These are phyloP conservation scores for Clinocottus analis DNA, from an alignment of 2,113 vertebrate species.

Conservation along the genomic window DNA sequence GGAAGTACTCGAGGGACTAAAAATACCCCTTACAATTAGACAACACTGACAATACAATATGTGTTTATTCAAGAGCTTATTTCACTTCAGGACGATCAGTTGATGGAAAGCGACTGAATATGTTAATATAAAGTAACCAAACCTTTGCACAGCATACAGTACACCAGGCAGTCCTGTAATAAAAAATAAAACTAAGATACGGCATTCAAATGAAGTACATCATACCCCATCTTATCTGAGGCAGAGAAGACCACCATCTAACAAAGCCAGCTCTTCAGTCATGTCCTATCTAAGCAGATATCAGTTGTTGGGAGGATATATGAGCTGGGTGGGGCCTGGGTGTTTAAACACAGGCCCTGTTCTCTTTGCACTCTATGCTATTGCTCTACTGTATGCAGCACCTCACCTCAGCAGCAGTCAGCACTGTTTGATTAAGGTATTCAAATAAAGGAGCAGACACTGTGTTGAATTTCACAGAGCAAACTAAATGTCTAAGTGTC, in stretches of 20 bases:
- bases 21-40: slow-evolving; percentile 24
- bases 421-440: slow-evolving; percentile 81
- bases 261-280: slow-evolving; percentile 78
- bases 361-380: slow-evolving; percentile 56
- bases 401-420: slow-evolving; percentile 58
- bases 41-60: slow-evolving; percentile 31
- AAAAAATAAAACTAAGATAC: slow-evolving; percentile 68
- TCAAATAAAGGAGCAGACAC: slow-evolving; percentile 78
- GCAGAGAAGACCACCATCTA: slow-evolving; percentile 73
- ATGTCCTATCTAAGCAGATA: slow-evolving; percentile 75
- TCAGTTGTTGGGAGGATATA: slow-evolving; percentile 81
- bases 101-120: slow-evolving; percentile 36
- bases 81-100: slow-evolving; percentile 22
- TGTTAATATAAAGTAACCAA: slow-evolving; percentile 57
- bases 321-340: slow-evolving; percentile 79
- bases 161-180: slow-evolving; percentile 51
- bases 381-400: slow-evolving; percentile 63
- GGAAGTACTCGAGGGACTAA: slow-evolving; percentile 38
- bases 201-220: slow-evolving; percentile 71
- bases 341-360: slow-evolving; percentile 72
- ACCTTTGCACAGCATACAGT: slow-evolving; percentile 53
- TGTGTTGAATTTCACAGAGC: slow-evolving; percentile 70
- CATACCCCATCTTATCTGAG: slow-evolving; percentile 66
- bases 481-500: slow-evolving; percentile 60
- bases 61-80: slow-evolving; percentile 33